Evolutionary conservation across 2,113 vertebrate genomes (phyloP), one percentile per base, ranked within the genome.

Genomic region (Centropus bengalensis): DNA sequence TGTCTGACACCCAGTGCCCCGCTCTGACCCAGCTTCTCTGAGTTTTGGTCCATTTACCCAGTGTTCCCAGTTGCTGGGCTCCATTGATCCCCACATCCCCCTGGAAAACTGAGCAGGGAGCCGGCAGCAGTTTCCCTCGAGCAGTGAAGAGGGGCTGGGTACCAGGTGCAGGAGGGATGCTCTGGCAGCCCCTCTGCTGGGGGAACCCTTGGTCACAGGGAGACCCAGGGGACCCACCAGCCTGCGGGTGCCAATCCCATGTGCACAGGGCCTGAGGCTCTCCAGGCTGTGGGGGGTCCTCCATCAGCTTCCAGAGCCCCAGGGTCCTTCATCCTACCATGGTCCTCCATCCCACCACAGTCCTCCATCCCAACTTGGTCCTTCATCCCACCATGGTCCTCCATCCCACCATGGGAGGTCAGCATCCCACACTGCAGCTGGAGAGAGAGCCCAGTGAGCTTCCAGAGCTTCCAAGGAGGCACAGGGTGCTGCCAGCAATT

Each of bases 401-500:
- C 36, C 36, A 36, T 36, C 36, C 36, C 36, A 36, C 36, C 36
- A 36, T 36, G 36, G 36, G 36, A 36, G 36, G 36, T 36, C 36
- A 36, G 36, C 36, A 45, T 68, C 44, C 27, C 22, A 15, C 1
- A 0, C 8, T 55, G 44, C 64, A 93, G 28, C 36, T 26, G 23
- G 21, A 9, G 5, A 91, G 27, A 17, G 38, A 93, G 36, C 9
- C 51, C 59, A 42, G 40, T n/a, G 54, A 95, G 68, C 40, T 49
- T n/a, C n/a, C 77, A 78, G 51, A 47, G 40, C 18, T 21, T 69
- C 56, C 2, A 2, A 67, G 14, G 51, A 84, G 21, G 45, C 38
- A 69, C 4, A 4, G 9, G 30, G 13, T 0, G 0, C 33, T 47
- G 56, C 5, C 1, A 3, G 68, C 56, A 81, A 80, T 0, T 2